These are phyloP conservation scores for Caenorhabditis tropicalis DNA, from an alignment of 1,140 invertebrate genomes.

Conservation along the genomic window DNA sequence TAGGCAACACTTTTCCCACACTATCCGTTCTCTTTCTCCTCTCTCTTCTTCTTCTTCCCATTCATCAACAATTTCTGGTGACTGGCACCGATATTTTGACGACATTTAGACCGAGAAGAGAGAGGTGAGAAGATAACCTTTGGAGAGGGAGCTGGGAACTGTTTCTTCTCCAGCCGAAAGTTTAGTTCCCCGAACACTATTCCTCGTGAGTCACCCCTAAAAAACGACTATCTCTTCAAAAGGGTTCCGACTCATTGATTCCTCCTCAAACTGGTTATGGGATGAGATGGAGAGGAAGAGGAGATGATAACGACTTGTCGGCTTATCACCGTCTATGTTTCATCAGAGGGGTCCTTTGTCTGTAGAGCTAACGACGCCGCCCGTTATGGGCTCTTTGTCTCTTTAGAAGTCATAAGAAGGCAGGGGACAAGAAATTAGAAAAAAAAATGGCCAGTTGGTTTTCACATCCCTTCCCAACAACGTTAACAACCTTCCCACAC, in stretches of 20 bases:
- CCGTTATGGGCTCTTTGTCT: neutral
- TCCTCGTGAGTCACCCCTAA: neutral
- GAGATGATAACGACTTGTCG: neutral
- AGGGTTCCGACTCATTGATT: neutral
- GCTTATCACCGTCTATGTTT: neutral
- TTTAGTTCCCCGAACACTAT: neutral
- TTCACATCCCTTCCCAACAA: no score
- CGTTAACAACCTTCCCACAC: no score
- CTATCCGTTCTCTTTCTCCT: neutral
- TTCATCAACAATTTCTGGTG: slow-evolving; percentile 1
- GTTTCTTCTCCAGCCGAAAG: no score
- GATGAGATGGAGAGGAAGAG: neutral
- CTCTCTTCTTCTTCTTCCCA: neutral
- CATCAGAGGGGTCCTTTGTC: neutral
- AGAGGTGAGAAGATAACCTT: no score
- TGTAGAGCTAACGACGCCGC: neutral
- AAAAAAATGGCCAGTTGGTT: no score
- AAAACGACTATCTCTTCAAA: neutral
- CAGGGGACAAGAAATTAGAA: no score
- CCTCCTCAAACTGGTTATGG: neutral
- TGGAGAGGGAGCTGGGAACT: no score
- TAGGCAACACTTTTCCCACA: neutral
- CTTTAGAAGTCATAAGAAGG: no score
- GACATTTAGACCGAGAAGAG: neutral
- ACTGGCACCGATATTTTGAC: neutral